Evolutionary conservation across 2,888 invertebrate species (phyloP).

Genomic region (Alitta virens): DNA sequence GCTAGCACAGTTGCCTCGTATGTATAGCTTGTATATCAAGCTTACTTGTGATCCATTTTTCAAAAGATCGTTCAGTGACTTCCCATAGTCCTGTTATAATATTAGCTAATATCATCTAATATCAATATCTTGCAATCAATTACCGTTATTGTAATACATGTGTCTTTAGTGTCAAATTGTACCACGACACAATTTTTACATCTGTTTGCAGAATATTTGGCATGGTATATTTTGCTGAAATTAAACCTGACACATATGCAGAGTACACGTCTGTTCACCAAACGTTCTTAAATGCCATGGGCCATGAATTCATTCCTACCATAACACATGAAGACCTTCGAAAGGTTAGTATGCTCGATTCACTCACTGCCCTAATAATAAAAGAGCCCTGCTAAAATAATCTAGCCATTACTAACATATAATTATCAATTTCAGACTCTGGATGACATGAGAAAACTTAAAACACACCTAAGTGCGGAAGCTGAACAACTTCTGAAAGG

Average conservation of each 20-base stretch:
- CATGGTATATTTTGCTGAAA: conserved; percentile 36
- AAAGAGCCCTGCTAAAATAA: no score
- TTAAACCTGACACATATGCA: conserved; percentile 10
- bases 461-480: background rate
- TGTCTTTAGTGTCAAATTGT: no score
- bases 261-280: conserved; percentile 17
- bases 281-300: conserved; percentile 9
- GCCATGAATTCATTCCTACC: background rate
- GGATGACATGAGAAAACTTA: background rate
- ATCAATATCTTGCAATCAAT: no score
- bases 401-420: no score
- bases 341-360: no score
- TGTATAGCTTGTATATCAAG: background rate
- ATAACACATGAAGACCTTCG: conserved; percentile 5
- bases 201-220: conserved; percentile 43
- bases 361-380: no score
- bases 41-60: background rate
- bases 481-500: conserved; percentile 8
- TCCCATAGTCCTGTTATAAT: no score
- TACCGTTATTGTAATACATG: no score
- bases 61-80: background rate
- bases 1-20: background rate
- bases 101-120: no score
- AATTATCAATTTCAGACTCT: background rate
- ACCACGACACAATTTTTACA: no score